Evolutionary conservation across 2,797 vertebrate species (phyloP).

Genomic region (Borostomias antarcticus): DNA sequence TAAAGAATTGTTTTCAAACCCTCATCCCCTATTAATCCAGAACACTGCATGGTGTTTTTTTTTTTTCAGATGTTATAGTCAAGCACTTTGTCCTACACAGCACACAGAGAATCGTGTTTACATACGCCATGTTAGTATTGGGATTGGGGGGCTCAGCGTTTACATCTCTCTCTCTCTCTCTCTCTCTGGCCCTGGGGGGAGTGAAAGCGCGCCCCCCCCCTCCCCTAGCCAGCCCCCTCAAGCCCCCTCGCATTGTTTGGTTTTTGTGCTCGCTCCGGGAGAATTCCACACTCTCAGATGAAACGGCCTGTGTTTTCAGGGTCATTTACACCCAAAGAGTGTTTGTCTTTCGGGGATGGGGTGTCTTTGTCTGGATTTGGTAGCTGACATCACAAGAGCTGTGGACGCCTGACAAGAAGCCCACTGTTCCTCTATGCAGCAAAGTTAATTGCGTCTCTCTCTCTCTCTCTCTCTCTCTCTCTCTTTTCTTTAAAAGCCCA

Average conservation of each 20-base stretch:
- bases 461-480: conserved; percentile 1
- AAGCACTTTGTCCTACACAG: background rate
- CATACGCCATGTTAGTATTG: background rate
- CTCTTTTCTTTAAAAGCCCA: background rate
- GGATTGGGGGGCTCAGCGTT: background rate
- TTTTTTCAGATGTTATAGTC: background rate
- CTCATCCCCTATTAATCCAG: background rate
- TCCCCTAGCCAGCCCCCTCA: conserved; percentile 11
- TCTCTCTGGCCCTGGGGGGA: conserved; percentile 5
- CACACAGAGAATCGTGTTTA: background rate
- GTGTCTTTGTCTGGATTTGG: conserved; percentile 51
- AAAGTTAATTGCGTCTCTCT: conserved; percentile 10
- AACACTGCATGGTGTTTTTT: background rate
- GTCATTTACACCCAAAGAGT: conserved; percentile 58
- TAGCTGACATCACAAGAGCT: conserved; percentile 67
- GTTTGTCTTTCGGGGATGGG: conserved; percentile 65
- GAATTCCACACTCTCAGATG: conserved; percentile 49
- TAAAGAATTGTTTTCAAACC: background rate
- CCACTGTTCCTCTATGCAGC: conserved; percentile 40
- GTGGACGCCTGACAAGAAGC: conserved; percentile 48
- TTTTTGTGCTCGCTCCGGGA: conserved; percentile 48
- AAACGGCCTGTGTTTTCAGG: conserved; percentile 52
- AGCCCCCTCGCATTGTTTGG: conserved; percentile 49
- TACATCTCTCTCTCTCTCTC: conserved; percentile 32
- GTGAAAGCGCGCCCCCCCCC: conserved; percentile 26